These are phyloP conservation scores for Microtus montanus DNA, from an alignment of 2,113 vertebrate genomes.

Conservation along the genomic window DNA sequence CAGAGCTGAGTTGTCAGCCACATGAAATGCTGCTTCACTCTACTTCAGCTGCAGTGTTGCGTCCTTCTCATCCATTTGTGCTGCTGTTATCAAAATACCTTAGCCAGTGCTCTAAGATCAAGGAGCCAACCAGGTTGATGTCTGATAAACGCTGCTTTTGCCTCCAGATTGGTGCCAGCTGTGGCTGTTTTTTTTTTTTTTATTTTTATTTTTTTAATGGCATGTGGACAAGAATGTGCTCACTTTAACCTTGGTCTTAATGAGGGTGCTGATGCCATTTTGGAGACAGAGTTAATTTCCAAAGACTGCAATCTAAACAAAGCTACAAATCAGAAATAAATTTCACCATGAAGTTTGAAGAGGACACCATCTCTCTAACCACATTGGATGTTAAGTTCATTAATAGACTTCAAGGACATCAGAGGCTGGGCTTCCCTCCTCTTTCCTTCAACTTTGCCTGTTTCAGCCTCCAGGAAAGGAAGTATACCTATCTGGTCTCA, in stretches of 20 bases:
- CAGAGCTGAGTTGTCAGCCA: not conserved
- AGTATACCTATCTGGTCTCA: not conserved
- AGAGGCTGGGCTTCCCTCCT: not conserved
- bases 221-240: not conserved
- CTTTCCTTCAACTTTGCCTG: not conserved
- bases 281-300: not conserved
- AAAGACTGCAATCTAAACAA: not conserved
- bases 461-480: not conserved
- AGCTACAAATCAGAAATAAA: too few species aligned
- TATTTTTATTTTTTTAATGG: fast-evolving
- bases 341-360: not conserved
- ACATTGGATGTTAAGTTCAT: not conserved
- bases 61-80: not conserved
- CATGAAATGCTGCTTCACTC: not conserved
- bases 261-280: not conserved
- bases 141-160: not conserved
- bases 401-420: not conserved
- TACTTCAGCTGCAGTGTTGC: not conserved
- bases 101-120: not conserved
- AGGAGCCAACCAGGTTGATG: not conserved
- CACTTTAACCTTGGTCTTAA: not conserved
- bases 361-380: not conserved
- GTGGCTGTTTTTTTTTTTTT: not conserved
- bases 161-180: not conserved
- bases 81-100: not conserved